Conservation (phyloP, 2,797 vertebrate species). For the Propithecus perrieri region DNA sequence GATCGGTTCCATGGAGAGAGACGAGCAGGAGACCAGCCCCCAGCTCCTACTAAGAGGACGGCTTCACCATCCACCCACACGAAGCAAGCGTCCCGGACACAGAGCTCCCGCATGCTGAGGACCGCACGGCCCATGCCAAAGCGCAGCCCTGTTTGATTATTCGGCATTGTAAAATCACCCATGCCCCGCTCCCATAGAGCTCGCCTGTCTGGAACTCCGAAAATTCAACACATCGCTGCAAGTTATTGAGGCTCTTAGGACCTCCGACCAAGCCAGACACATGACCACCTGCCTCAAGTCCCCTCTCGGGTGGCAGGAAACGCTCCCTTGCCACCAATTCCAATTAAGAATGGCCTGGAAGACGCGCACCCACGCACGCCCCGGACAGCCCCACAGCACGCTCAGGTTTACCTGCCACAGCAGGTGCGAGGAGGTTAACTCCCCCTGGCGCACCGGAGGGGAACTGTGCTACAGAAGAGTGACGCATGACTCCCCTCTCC, state of each 20-base stretch:
- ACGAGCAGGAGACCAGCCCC: not conserved
- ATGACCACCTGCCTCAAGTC: not conserved
- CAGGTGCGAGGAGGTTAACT: not conserved
- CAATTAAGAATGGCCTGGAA: not conserved
- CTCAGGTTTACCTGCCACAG: not conserved
- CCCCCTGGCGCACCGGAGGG: not conserved
- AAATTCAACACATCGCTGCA: not conserved
- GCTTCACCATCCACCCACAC: not conserved
- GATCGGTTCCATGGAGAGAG: not conserved
- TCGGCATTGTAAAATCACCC: not conserved
- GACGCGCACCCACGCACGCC: accelerated
- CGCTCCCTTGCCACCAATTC: not conserved
- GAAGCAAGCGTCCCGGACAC: not conserved
- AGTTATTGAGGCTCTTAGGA: not conserved
- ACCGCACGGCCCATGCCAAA: accelerated
- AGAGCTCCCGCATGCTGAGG: not conserved
- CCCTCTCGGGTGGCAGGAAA: not conserved
- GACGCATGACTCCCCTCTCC: accelerated
- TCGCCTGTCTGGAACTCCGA: not conserved
- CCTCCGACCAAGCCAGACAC: not conserved
- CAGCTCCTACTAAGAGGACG: too few species aligned
- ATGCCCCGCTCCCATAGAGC: not conserved
- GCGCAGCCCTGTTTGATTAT: too few species aligned
- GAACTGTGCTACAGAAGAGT: not conserved
- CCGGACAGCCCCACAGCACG: not conserved